Conservation (phyloP, 2,113 vertebrate species). For the Ascaphus truei region DNA sequence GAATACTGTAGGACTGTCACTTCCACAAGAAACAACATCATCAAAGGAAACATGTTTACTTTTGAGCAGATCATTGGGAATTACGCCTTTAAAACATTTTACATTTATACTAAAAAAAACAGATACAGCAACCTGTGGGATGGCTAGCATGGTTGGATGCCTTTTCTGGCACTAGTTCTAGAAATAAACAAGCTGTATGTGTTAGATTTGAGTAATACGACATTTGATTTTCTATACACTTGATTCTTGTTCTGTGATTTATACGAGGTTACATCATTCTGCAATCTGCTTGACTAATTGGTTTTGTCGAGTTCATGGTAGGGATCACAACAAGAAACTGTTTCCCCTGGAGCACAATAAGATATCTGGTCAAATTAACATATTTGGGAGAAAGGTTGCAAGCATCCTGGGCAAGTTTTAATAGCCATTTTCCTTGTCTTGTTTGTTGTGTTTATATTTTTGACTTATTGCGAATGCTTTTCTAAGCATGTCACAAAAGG, state of each 20-base stretch:
- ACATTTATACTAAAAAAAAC: too few species aligned
- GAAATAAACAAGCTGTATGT: not conserved
- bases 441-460: constrained; percentile 8
- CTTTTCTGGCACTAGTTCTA: not conserved
- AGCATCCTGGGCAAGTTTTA: not conserved
- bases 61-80: too few species aligned
- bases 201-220: too few species aligned
- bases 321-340: constrained; percentile 23
- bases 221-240: not conserved
- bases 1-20: too few species aligned
- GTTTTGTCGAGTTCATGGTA: not conserved
- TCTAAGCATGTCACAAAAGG: not conserved
- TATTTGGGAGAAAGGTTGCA: constrained; percentile 17
- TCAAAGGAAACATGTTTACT: too few species aligned
- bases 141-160: not conserved
- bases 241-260: not conserved
- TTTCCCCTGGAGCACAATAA: constrained; percentile 29
- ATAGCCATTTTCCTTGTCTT: not conserved
- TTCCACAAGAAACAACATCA: too few species aligned
- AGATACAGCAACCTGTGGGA: too few species aligned
- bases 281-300: constrained; percentile 33
- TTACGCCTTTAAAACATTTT: too few species aligned
- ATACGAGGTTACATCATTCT: constrained; percentile 18
- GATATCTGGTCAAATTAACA: constrained; percentile 37
- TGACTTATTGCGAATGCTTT: not conserved